phyloP scores from a whole-genome alignment of 2,888 invertebrate genomes.

The Acrocyrtus sp. region DNA sequence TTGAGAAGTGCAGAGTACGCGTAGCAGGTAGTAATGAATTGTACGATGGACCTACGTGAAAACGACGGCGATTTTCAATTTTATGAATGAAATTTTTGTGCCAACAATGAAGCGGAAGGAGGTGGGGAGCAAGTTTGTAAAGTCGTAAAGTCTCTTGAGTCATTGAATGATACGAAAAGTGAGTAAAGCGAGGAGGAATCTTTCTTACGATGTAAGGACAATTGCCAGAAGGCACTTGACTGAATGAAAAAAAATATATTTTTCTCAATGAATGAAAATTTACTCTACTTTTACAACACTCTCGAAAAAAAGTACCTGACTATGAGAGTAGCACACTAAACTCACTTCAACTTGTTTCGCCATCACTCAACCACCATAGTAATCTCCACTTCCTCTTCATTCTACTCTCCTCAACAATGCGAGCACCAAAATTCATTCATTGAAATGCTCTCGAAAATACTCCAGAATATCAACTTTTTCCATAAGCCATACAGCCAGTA shows the following conservation, averaged over 20 bases:
- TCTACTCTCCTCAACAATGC: too few species aligned
- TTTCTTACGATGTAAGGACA: constrained; percentile 1
- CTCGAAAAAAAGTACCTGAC: too few species aligned
- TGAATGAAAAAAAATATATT: neutral
- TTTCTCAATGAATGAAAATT: constrained; percentile 10
- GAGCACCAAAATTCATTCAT: too few species aligned
- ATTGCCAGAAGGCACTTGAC: neutral
- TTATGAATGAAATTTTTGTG: constrained; percentile 56
- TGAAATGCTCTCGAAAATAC: too few species aligned
- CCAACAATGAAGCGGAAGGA: constrained; percentile 60
- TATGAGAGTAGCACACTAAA: too few species aligned
- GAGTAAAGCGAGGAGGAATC: constrained; percentile 7
- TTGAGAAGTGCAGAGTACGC: neutral
- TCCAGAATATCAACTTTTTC: too few species aligned
- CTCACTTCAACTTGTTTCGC: too few species aligned
- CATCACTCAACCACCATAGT: too few species aligned
- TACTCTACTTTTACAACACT: too few species aligned
- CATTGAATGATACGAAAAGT: too few species aligned
- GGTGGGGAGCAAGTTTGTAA: constrained; percentile 50
- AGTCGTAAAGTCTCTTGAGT: constrained; percentile 47
- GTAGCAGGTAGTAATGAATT: neutral
- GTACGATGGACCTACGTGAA: neutral
- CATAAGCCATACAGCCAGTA: too few species aligned
- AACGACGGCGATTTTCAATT: constrained; percentile 8
- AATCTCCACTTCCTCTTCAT: too few species aligned